These are phyloP conservation scores for Clamator glandarius DNA, from an alignment of 2,797 vertebrate genomes.

Conservation along the genomic window DNA sequence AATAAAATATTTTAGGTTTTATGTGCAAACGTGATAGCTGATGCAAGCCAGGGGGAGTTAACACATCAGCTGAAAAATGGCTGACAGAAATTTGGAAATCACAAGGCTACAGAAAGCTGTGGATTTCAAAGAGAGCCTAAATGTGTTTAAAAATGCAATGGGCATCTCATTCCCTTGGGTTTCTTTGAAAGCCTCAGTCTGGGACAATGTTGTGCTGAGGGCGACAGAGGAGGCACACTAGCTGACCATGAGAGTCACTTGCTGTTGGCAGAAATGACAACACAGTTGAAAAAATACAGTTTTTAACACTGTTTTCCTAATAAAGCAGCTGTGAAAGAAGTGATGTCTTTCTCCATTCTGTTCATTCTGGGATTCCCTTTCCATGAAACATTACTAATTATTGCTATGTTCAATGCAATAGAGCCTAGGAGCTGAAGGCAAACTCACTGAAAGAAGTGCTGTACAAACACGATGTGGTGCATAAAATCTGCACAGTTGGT, in stretches of 20 bases:
- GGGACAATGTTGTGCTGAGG: not conserved
- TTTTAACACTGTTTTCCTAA: not conserved
- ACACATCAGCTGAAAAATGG: not conserved
- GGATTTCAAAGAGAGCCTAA: not conserved
- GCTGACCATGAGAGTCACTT: not conserved
- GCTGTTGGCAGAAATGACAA: not conserved
- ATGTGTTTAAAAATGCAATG: not conserved
- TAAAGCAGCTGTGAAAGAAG: not conserved
- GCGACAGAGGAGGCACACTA: not conserved
- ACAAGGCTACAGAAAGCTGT: not conserved
- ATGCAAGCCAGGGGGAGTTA: not conserved
- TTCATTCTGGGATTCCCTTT: not conserved
- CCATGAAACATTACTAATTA: not conserved
- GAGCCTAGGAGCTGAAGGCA: not conserved
- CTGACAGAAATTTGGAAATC: not conserved
- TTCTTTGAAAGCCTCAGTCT: not conserved
- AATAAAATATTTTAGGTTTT: not conserved
- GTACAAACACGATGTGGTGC: fast-evolving
- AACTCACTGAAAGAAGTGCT: not conserved
- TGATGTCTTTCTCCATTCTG: not conserved
- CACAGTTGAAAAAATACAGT: not conserved
- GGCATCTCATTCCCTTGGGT: not conserved
- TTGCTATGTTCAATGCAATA: not conserved
- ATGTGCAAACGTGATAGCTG: fast-evolving
- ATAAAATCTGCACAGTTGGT: not conserved